Evolutionary conservation across 1,140 invertebrate genomes (phyloP).

Genomic region (Holcopasites calliopsidis): DNA sequence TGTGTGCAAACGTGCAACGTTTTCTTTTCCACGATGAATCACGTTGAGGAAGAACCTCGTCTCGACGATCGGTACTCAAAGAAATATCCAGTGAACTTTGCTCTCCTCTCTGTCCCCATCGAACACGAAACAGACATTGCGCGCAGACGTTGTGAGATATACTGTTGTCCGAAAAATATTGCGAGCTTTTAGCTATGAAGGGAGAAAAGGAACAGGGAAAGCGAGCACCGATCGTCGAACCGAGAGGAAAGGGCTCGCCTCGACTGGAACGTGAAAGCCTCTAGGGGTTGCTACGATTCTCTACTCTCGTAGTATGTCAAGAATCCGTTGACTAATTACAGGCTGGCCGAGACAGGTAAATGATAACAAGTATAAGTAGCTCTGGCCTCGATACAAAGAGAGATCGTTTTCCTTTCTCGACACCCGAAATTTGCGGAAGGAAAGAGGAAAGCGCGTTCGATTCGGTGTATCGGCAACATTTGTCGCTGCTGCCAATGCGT

Average conservation of each 20-base stretch:
- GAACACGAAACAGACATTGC: no score
- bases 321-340: slow-evolving; percentile 5
- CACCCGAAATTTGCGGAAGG: background rate
- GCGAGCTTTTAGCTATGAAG: no score
- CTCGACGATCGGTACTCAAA: slow-evolving; percentile 28
- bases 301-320: background rate
- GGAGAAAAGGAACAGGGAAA: no score
- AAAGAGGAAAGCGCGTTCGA: slow-evolving; percentile 4
- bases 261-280: slow-evolving; percentile 1
- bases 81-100: no score
- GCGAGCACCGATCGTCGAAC: background rate
- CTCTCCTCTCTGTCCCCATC: background rate
- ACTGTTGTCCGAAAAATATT: no score
- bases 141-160: no score
- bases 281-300: background rate
- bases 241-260: slow-evolving; percentile 1
- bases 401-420: background rate
- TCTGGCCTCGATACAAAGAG: slow-evolving; percentile 1
- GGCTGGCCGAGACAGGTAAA: slow-evolving; percentile 37
- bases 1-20: background rate
- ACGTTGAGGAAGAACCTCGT: background rate
- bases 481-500: slow-evolving; percentile 29
- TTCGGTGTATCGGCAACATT: background rate
- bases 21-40: background rate
- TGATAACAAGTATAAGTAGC: background rate